Base-by-base conservation (phyloP, 2,888 invertebrate species). In the Aphodius sticticus region DNA sequence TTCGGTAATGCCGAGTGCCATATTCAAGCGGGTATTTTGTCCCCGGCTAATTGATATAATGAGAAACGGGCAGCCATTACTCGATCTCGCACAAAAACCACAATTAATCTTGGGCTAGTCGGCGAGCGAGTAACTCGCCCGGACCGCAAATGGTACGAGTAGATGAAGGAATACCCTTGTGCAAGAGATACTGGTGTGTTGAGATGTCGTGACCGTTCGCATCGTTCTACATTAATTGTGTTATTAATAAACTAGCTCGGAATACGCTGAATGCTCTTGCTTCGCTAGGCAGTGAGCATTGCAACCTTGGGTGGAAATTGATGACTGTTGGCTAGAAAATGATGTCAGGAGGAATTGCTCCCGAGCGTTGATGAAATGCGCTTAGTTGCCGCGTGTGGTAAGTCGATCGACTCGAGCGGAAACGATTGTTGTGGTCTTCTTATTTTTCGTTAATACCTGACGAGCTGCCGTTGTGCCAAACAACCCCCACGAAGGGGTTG, bases 241-340 rank as follows among this genome's bases (percentile, higher is more conserved):
- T 74, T 74, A 74, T 74, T 74, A 74, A 74, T 74, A 74, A 74
- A 36, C 74, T 36, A 74, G 74, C 74, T 16, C 74, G n/a, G 74
- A 53, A 53, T 53, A 12, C 53, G 53, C 53, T 53, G 53, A 53
- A 53, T 53, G 26, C 26, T 26, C 26, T 26, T 26, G 26, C 26
- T 26, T 26, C 26, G 26, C 26, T 26, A 53, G 53, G 9, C 53
- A 1, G 53, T 2, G 9, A 9, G 9, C 53, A 53, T 9, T 7
- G 53, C 53, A 53, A 5, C 53, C 26, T 26, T 26, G 26, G 53
- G 9, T 1, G 53, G 53, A 53, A 53, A 53, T 53, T 53, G 53
- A 53, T 53, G 53, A 53, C 53, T 53, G 53, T 53, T 53, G 53
- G 53, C 0, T 12, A 9, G 7, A 12, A 53, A 53, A 53, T 53